A percentile compares a stretch with the other conserved stretches of the same genome.
Evolutionary conservation across 2,888 invertebrate genomes (phyloP).

Genomic region (Ashinkailepas kermadecensis): DNA sequence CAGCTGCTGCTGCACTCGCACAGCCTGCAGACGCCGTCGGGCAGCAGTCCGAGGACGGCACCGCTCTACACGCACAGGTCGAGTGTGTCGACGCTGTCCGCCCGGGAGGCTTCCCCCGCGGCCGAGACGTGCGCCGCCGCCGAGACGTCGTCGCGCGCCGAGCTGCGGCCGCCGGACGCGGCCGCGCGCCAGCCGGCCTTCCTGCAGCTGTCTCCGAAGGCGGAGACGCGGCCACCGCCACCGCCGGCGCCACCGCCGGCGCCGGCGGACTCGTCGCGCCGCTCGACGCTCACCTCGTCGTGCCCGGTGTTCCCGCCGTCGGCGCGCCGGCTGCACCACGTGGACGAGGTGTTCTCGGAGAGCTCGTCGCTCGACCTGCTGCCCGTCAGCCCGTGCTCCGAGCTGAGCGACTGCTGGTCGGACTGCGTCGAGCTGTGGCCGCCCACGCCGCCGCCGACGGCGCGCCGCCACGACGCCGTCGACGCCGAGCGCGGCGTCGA

Average conservation of each 20-base stretch:
- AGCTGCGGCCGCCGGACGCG: neutral
- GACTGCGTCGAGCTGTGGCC: neutral
- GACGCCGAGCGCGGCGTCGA: neutral
- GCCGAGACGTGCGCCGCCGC: neutral
- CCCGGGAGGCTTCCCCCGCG: too few relatives aligned
- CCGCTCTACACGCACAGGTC: neutral
- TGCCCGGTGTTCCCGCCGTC: neutral
- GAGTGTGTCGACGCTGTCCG: neutral
- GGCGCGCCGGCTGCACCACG: neutral
- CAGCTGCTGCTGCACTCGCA: too few relatives aligned
- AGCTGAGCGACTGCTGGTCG: neutral
- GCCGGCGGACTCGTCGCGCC: neutral
- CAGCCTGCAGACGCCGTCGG: too few relatives aligned
- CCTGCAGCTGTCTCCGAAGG: too few relatives aligned
- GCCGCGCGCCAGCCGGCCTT: neutral
- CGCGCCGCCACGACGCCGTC: neutral
- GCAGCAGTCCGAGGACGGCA: too few relatives aligned
- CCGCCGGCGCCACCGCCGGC: neutral
- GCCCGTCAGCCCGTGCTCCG: neutral
- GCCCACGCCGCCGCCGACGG: neutral
- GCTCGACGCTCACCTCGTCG: neutral
- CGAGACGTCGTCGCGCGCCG: neutral
- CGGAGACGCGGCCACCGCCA: neutral
- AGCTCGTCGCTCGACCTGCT: neutral
- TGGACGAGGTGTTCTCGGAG: constrained; percentile 8